phyloP scores from a whole-genome alignment of 2,888 invertebrate species.

The Corbicula japonica region DNA sequence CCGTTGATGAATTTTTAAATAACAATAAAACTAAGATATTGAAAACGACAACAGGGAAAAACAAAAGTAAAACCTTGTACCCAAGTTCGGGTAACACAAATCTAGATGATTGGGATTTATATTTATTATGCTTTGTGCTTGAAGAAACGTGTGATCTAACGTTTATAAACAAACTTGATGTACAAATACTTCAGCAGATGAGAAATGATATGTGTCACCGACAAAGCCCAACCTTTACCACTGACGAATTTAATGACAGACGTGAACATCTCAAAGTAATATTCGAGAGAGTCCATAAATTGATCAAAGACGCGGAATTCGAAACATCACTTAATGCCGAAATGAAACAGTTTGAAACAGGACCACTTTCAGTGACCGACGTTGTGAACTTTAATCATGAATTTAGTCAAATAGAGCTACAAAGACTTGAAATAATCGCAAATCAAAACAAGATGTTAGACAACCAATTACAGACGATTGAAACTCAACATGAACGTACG shows the following conservation, averaged over 20 bases:
- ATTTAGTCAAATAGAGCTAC: too few relatives aligned
- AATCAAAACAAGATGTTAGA: too few relatives aligned
- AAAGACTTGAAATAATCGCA: too few relatives aligned
- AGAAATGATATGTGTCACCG: not conserved
- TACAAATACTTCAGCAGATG: not conserved
- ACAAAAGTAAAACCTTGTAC: not conserved
- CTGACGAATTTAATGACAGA: not conserved
- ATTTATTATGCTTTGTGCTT: not conserved
- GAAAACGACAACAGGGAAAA: not conserved
- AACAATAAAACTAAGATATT: not conserved
- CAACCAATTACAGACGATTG: too few relatives aligned
- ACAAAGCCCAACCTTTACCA: not conserved
- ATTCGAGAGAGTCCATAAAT: too few relatives aligned
- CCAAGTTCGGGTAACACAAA: not conserved
- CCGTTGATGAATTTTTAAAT: not conserved
- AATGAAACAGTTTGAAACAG: too few relatives aligned
- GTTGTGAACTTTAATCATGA: too few relatives aligned
- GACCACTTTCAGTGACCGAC: too few relatives aligned
- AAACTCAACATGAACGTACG: too few relatives aligned
- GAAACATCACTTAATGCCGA: too few relatives aligned
- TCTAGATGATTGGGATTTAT: conserved; percentile 2
- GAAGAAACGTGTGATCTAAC: not conserved
- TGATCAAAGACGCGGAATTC: too few relatives aligned
- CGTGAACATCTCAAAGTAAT: not conserved
- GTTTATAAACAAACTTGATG: not conserved